Percentiles rank a stretch among this genome's conserved stretches.
Conservation (phyloP, 2,113 vertebrate species). For the human region GRCh38 chr11:132778001-132778500, state of each 20-base stretch:
- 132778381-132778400: not conserved
- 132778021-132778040: constrained; percentile 6
- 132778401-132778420: not conserved
- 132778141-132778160: not conserved
- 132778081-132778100: not conserved
- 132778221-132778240: not conserved
- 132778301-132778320: accelerated
- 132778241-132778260: not conserved
- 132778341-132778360: not conserved
- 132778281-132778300: too few relatives aligned
- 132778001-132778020: not conserved
- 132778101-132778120: not conserved
- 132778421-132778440: not conserved
- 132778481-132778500: constrained; percentile 3
- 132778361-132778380: not conserved
- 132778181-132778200: not conserved
- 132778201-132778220: not conserved
- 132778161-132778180: not conserved
- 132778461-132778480: not conserved
- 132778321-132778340: too few relatives aligned
- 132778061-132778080: not conserved
- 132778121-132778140: not conserved
- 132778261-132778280: not conserved
- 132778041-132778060: not conserved
- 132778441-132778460: constrained; percentile 13